phyloP scores from a whole-genome alignment of 2,113 vertebrate genomes.

The Lota lota region DNA sequence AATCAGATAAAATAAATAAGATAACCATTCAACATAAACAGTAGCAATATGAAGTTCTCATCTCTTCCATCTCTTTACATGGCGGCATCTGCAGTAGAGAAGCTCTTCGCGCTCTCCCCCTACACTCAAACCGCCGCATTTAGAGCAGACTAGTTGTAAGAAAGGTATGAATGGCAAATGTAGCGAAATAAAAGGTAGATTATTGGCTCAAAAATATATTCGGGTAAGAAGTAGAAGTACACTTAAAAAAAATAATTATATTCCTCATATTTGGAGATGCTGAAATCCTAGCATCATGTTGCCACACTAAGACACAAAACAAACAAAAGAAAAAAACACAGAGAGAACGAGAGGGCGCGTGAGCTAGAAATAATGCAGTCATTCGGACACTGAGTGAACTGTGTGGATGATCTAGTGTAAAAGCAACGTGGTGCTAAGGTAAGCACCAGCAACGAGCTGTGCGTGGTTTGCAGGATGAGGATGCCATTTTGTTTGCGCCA shows the following conservation, averaged over 20 bases:
- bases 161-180: background rate
- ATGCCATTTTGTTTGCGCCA: too few relatives aligned
- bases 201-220: background rate
- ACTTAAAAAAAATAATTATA: slow-evolving; percentile 15
- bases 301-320: slow-evolving; percentile 23
- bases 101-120: background rate
- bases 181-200: background rate
- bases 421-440: too few relatives aligned
- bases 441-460: too few relatives aligned
- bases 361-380: too few relatives aligned
- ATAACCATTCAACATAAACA: background rate
- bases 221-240: background rate
- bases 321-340: too few relatives aligned
- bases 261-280: slow-evolving; percentile 13
- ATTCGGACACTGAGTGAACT: too few relatives aligned
- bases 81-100: background rate
- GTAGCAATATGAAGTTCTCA: background rate
- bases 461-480: too few relatives aligned
- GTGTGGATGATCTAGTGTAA: too few relatives aligned
- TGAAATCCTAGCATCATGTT: slow-evolving; percentile 38
- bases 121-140: background rate
- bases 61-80: background rate
- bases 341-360: too few relatives aligned
- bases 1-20: background rate
- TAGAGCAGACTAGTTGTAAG: background rate